phyloP scores from a whole-genome alignment of 2,113 vertebrate species.

The Dicrurus megarhynchus region DNA sequence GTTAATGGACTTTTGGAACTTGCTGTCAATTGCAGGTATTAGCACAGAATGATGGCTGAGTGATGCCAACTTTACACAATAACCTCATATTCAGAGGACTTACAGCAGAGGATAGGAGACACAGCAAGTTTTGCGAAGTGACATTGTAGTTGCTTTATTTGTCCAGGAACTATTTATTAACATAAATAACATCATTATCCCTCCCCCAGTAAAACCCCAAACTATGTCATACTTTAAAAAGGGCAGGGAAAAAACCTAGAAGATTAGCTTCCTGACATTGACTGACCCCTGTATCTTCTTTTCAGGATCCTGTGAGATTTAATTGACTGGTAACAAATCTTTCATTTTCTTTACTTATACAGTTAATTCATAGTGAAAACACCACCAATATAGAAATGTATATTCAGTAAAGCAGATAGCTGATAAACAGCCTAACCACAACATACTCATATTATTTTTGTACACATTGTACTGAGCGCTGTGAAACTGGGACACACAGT shows the following conservation, averaged over 20 bases:
- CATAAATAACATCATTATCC: background rate
- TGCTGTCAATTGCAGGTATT: background rate
- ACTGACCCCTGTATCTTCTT: background rate
- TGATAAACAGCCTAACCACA: conserved; percentile 26
- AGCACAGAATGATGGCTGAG: background rate
- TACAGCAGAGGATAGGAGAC: background rate
- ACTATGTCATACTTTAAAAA: background rate
- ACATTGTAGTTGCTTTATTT: background rate
- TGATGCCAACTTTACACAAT: background rate
- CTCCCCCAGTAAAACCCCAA: too few species aligned
- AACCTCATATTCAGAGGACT: background rate
- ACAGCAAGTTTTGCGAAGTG: background rate
- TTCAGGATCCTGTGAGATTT: background rate
- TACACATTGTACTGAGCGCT: background rate
- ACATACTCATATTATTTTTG: background rate
- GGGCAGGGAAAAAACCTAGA: background rate
- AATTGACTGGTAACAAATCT: background rate
- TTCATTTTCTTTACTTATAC: background rate
- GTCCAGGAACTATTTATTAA: background rate
- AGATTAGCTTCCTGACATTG: background rate
- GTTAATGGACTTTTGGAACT: background rate
- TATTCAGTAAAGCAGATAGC: background rate
- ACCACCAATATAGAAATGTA: background rate
- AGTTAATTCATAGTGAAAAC: background rate
- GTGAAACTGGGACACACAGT: conserved; percentile 47